These are phyloP conservation scores for Escarpia spicata DNA, from an alignment of 2,888 invertebrate species.

Conservation along the genomic window DNA sequence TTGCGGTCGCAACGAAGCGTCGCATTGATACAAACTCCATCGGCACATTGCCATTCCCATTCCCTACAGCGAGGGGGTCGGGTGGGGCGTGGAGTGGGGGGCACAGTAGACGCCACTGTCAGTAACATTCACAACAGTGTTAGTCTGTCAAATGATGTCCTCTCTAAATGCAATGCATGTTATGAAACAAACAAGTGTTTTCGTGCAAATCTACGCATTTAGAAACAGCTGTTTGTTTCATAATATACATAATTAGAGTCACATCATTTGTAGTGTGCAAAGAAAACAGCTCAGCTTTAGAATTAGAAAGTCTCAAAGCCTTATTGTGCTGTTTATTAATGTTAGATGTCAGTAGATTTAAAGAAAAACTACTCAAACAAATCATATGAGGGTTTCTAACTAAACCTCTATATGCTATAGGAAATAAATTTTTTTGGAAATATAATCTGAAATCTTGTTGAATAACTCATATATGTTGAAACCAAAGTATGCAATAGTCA, in stretches of 20 bases:
- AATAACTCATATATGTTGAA: not conserved
- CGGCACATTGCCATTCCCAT: slow-evolving; percentile 39
- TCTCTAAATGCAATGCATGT: slow-evolving; percentile 19
- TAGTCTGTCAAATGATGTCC: slow-evolving; percentile 22
- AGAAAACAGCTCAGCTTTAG: slow-evolving; percentile 18
- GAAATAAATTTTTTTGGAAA: not conserved
- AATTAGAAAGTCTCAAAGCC: slow-evolving; percentile 20
- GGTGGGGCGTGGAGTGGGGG: not conserved
- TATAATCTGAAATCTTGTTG: not conserved
- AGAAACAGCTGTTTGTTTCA: slow-evolving; percentile 7
- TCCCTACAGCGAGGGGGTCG: slow-evolving; percentile 29
- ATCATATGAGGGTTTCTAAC: not conserved
- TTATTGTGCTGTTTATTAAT: slow-evolving; percentile 19
- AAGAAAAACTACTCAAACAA: slow-evolving; percentile 17
- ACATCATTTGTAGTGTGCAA: slow-evolving; percentile 24
- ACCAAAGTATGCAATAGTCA: not conserved
- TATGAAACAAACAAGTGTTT: no score
- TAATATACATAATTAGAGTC: slow-evolving; percentile 7
- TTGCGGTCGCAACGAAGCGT: slow-evolving; percentile 38
- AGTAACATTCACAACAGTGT: slow-evolving; percentile 18
- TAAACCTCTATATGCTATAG: no score
- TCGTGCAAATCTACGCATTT: no score
- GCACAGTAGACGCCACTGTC: slow-evolving; percentile 21
- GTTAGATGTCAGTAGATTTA: slow-evolving; percentile 25
- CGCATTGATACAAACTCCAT: slow-evolving; percentile 40